Base-by-base conservation (phyloP, 2,888 invertebrate species). In the Zaprionus lineosus region DNA sequence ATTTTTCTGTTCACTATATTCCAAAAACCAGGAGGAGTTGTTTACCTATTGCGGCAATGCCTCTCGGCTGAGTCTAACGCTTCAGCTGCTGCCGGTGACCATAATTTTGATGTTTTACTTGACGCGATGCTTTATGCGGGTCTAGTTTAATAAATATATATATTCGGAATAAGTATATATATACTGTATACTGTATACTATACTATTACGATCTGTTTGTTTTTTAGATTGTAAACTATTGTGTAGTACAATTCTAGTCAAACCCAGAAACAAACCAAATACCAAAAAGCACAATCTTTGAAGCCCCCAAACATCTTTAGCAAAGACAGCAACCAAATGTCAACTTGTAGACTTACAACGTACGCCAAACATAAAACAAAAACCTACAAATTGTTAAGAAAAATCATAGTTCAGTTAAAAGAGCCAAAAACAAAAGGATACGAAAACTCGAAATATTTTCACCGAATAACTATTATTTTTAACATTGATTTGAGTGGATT, bases 31-130 rank as follows among this genome's bases (percentile, higher is more conserved):
- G 89, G 90, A 90, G 76, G 86, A 81, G 52, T 70, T 81, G 39
- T 88, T 67, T 58, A 87, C 89, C 39, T 89, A 89, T 65, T 90
- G 90, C 73, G 90, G 90, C 46, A 85, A 88, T 53, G 90, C 88
- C 37, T 73, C 84, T 55, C 65, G 83, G 53, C 55, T 87, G 61
- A 64, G 70, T 39, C 39, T 74, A 28, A 67, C 66, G 47, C 52
- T 63, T 39, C 74, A 82, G 63, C 61, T 82, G 57, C 60, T 86
- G 78, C 81, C 72, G 57, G 41, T 86, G 70, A 73, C 79, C 68
- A 81, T 72, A 51, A 72, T 74, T 57, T 75, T 87, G 61, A 75
- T 86, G 73, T 72, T 81, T 73, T 83, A 86, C 74, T 56, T 86
- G 61, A 74, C 84, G 70, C 84, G 78, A 70, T 84, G 74, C 71